These are phyloP conservation scores for Argynnis bischoffii DNA, from an alignment of 2,888 invertebrate species.

Conservation along the genomic window DNA sequence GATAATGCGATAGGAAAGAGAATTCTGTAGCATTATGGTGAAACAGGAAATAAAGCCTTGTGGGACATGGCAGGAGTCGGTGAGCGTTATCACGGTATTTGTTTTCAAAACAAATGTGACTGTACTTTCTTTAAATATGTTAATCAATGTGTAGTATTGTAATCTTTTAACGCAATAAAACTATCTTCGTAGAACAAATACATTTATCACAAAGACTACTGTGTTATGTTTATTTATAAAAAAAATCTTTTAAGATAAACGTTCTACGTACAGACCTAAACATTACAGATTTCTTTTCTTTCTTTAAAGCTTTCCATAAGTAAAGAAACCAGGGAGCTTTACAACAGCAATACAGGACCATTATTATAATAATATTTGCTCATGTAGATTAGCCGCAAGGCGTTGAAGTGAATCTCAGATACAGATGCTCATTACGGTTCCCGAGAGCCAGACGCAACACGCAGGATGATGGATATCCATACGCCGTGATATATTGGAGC, in stretches of 20 bases:
- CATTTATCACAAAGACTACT: conserved; percentile 5
- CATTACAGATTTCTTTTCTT: background rate
- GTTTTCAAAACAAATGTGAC: conserved; percentile 11
- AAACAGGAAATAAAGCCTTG: conserved; percentile 26
- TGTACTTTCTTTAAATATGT: conserved; percentile 14
- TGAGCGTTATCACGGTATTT: conserved; percentile 21
- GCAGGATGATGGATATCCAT: conserved; percentile 34
- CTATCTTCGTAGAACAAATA: background rate
- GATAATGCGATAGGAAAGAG: conserved; percentile 33
- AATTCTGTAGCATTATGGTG: conserved; percentile 20
- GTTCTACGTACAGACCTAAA: background rate
- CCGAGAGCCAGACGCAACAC: conserved; percentile 11
- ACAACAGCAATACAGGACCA: background rate
- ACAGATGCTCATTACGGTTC: conserved; percentile 35
- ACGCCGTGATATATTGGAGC: conserved; percentile 29
- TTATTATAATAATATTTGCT: background rate
- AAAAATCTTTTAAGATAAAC: background rate
- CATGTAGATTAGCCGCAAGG: conserved; percentile 13
- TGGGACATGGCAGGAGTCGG: conserved; percentile 6
- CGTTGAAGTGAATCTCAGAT: conserved; percentile 23
- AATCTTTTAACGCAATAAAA: conserved; percentile 12
- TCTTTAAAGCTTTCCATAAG: background rate
- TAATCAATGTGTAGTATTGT: conserved; percentile 6
- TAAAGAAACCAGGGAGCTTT: background rate
- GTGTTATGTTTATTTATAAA: conserved; percentile 5